Base-by-base conservation (phyloP, 2,888 invertebrate genomes). In the Hybos culiciformis region DNA sequence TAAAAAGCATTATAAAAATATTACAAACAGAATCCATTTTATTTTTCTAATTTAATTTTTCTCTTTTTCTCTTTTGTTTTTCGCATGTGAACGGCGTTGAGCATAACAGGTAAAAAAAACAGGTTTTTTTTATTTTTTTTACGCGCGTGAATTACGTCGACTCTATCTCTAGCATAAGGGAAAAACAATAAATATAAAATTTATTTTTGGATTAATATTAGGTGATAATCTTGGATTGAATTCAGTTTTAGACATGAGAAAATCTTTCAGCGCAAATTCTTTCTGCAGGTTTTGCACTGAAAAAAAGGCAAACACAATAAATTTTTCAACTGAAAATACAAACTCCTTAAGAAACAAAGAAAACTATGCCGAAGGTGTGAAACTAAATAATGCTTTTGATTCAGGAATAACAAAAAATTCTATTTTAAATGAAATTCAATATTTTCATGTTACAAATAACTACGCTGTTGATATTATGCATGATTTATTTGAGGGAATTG, bases 391-490 rank as follows among this genome's bases (percentile, higher is more conserved):
- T 23, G 6, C 23, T 39, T 39, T 12, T 15, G 12, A 11, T 5
- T 37, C 37, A 15, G 39, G 43, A 15, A 19, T 41, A 12, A 33
- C 23, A 36, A 26, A 41, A 36, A 41, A 41, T n/a, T 46, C 38
- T 21, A 33, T 42, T 24, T 44, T 44, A 18, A 46, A 46, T 36
- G 33, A 24, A 24, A 40, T 47, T 15, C 23, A 32, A 19, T 32
- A 15, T 24, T 47, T 47, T 42, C 46, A 44, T 44, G 44, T 47
- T n/a, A 44, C 40, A 26, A 42, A 42, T 31, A 47, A 44, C 37
- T 47, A 24, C 29, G 38, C 46, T 17, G 44, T 47, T n/a, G n/a
- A n/a, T n/a, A n/a, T n/a, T n/a, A n/a, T n/a, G n/a, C n/a, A n/a
- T n/a, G n/a, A n/a, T n/a, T 23, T 49, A 20, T 42, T 46, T 33